Conservation (phyloP, 2,797 vertebrate species). For the Coccyzus lansbergi region DNA sequence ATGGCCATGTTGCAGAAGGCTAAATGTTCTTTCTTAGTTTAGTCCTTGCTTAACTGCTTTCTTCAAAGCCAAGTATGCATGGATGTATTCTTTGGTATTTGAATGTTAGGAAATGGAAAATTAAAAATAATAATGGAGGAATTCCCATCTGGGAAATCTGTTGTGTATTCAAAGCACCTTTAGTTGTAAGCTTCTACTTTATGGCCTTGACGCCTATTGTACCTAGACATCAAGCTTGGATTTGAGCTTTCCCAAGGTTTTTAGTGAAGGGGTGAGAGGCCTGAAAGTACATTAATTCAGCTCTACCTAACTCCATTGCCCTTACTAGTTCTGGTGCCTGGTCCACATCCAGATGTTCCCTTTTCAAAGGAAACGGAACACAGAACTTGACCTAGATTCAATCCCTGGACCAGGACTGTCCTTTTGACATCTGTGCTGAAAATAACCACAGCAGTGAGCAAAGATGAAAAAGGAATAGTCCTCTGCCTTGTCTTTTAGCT, state of each 20-base stretch:
- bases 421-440: not conserved
- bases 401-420: not conserved
- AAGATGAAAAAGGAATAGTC: not conserved
- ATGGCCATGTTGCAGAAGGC: slow-evolving; percentile 25
- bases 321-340: not conserved
- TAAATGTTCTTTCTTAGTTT: slow-evolving; percentile 59
- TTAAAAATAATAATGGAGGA: slow-evolving; percentile 65
- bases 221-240: slow-evolving; percentile 26
- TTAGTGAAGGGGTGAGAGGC: not conserved
- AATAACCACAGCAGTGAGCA: not conserved
- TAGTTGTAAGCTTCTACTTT: slow-evolving; percentile 28
- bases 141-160: slow-evolving; percentile 64
- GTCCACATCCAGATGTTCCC: not conserved
- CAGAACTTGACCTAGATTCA: not conserved
- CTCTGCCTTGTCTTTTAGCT: not conserved
- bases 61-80: slow-evolving; percentile 40
- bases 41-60: slow-evolving; percentile 55
- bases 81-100: slow-evolving; percentile 67
- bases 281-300: not conserved
- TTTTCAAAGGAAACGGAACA: not conserved
- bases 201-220: slow-evolving; percentile 18
- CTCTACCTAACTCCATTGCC: not conserved
- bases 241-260: slow-evolving; percentile 55
- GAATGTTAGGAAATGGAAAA: slow-evolving; percentile 74
- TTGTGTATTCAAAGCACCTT: slow-evolving; percentile 63